Conservation (phyloP, 2,888 invertebrate species). For the Acleris sparsana region DNA sequence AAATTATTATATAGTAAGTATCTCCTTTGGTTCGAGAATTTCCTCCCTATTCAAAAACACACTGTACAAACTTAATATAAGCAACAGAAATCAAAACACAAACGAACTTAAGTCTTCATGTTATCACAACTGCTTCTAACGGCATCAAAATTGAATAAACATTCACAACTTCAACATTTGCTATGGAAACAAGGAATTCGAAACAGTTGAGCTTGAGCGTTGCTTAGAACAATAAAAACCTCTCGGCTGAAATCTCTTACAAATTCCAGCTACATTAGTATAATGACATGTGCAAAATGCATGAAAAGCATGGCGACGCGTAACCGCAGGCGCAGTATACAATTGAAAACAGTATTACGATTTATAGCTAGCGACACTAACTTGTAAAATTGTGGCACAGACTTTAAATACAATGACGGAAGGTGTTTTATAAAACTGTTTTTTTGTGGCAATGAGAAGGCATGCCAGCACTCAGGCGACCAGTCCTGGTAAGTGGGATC, state of each 20-base stretch:
- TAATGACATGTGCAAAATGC: slow-evolving; percentile 38
- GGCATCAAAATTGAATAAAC: slow-evolving; percentile 1
- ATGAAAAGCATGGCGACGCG: slow-evolving; percentile 36
- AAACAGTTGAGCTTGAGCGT: slow-evolving; percentile 29
- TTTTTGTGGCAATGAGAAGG: no score
- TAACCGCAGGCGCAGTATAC: slow-evolving; percentile 13
- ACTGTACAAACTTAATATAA: no score
- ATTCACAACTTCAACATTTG: neutral
- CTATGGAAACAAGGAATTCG: slow-evolving; percentile 10
- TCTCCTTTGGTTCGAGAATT: no score
- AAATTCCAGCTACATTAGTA: slow-evolving; percentile 37
- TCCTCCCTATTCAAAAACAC: no score
- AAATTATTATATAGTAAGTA: no score
- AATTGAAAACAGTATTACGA: neutral
- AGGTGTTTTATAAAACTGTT: no score
- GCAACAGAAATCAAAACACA: no score
- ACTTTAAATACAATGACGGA: no score
- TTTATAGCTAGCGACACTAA: no score
- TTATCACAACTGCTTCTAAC: neutral
- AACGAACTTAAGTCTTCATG: neutral
- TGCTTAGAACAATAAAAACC: slow-evolving; percentile 32
- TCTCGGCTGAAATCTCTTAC: slow-evolving; percentile 34
- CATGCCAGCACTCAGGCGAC: no score
- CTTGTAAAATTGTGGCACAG: no score
- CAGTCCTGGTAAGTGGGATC: no score